These are phyloP conservation scores for Sphaerophoria taeniata DNA, from an alignment of 2,888 invertebrate genomes.

Conservation along the genomic window DNA sequence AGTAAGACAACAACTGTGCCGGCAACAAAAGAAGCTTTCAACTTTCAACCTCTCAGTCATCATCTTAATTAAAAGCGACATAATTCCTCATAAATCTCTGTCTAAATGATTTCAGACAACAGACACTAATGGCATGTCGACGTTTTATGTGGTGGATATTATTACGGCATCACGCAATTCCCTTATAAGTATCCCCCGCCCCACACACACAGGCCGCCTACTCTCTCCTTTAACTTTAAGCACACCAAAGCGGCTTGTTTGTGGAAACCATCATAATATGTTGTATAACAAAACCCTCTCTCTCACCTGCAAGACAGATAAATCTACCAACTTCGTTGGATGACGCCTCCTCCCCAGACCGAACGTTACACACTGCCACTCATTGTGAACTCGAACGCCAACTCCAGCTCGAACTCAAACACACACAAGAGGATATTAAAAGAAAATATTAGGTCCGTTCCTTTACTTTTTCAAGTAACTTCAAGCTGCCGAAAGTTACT, in stretches of 20 bases:
- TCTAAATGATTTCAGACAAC: constrained; percentile 69
- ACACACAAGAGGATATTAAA: constrained; percentile 5
- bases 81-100: constrained; percentile 64
- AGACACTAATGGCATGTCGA: constrained; percentile 72
- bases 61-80: constrained; percentile 69
- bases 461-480: no score
- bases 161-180: constrained; percentile 54
- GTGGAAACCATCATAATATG: constrained; percentile 25
- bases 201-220: background rate
- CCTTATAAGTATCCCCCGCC: background rate
- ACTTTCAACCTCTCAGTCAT: constrained; percentile 32
- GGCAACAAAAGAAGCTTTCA: background rate
- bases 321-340: constrained; percentile 31
- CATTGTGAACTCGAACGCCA: constrained; percentile 1
- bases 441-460: no score
- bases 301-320: constrained; percentile 30
- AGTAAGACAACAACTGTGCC: background rate
- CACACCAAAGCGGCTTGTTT: constrained; percentile 24
- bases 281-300: constrained; percentile 16
- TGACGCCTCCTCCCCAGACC: background rate
- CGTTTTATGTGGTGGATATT: constrained; percentile 57
- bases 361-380: background rate
- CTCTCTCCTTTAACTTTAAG: no score
- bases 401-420: background rate
- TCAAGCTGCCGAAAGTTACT: no score